Conservation (phyloP, 2,113 vertebrate species). For the Taurulus bubalis region DNA sequence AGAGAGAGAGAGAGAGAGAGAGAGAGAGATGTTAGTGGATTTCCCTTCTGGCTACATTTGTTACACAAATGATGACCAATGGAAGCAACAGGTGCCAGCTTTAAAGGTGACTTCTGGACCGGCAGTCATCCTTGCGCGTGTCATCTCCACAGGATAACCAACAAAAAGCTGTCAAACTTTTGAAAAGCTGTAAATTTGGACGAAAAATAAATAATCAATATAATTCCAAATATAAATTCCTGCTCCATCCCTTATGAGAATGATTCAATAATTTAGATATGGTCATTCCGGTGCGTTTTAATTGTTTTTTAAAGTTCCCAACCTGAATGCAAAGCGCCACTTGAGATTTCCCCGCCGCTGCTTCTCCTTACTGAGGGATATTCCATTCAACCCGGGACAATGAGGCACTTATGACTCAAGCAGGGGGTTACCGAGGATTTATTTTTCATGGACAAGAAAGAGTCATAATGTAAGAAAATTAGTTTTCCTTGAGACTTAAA, state of each 20-base stretch:
- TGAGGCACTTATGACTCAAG: constrained; percentile 45
- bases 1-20: too few species aligned
- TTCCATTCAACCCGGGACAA: constrained; percentile 34
- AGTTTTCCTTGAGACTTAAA: not conserved
- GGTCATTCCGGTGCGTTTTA: not conserved
- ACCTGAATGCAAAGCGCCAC: not conserved
- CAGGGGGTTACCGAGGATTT: constrained; percentile 34
- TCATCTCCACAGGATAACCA: constrained; percentile 23
- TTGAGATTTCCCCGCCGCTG: not conserved
- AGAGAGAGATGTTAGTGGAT: constrained; percentile 2
- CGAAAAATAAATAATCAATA: not conserved
- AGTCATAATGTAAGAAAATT: constrained; percentile 17
- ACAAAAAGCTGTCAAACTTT: not conserved
- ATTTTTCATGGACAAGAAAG: constrained; percentile 1
- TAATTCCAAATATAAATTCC: not conserved
- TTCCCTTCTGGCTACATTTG: constrained; percentile 34
- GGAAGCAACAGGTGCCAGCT: constrained; percentile 76
- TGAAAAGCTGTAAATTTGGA: not conserved
- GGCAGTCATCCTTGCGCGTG: constrained; percentile 25
- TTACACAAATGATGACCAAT: constrained; percentile 57
- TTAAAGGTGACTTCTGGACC: constrained; percentile 44
- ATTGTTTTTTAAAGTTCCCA: too few species aligned
- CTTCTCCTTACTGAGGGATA: not conserved
- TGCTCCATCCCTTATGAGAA: not conserved
- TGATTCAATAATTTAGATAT: not conserved